Evolutionary conservation across 1,140 invertebrate species (phyloP).

Genomic region (Protaetia brevitarsis): DNA sequence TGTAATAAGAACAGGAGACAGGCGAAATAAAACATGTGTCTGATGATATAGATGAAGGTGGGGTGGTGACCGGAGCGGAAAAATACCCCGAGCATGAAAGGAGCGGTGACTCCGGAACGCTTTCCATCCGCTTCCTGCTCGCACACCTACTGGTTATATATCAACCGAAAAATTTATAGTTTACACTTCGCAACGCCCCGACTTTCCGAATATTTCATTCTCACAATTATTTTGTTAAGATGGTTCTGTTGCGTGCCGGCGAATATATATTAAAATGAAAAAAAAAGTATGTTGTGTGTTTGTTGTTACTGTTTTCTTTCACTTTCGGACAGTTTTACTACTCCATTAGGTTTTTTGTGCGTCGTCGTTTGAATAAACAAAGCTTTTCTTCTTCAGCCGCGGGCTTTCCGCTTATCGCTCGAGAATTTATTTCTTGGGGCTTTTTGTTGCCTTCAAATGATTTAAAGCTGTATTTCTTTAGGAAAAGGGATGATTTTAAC

Average conservation of each 20-base stretch:
- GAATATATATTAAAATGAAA: constrained; percentile 8
- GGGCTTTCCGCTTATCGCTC: neutral
- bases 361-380: constrained; percentile 1
- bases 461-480: neutral
- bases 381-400: neutral
- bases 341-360: neutral
- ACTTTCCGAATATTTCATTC: constrained; percentile 9
- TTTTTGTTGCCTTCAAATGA: neutral
- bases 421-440: neutral
- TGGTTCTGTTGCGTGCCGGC: neutral
- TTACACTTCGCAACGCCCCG: constrained; percentile 22
- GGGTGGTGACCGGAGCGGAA: constrained; percentile 31
- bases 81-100: constrained; percentile 37
- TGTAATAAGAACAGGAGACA: neutral
- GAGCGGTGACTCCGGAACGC: constrained; percentile 35
- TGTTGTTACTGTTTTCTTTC: constrained; percentile 15
- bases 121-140: constrained; percentile 23
- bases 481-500: no score
- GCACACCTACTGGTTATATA: constrained; percentile 24
- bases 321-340: neutral
- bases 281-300: no score
- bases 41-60: constrained; percentile 35
- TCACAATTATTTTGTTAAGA: constrained; percentile 18
- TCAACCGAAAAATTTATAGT: constrained; percentile 30
- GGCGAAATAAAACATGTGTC: constrained; percentile 40